These are phyloP conservation scores for Aethina tumida DNA, from an alignment of 1,140 invertebrate species.

Conservation along the genomic window DNA sequence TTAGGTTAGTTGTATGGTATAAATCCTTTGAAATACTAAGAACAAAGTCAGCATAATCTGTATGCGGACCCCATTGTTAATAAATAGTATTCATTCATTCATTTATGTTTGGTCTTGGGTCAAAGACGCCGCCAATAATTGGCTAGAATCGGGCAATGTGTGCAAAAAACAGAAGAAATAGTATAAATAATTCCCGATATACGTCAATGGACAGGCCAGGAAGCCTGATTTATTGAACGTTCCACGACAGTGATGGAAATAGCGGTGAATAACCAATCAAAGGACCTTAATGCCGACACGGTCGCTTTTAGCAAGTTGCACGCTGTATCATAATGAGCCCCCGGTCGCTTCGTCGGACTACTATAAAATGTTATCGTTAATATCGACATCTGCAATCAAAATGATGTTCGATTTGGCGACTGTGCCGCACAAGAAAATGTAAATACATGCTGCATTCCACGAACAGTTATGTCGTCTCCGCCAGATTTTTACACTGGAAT, in stretches of 20 bases:
- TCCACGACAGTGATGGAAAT: constrained; percentile 25
- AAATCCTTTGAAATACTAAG: constrained; percentile 6
- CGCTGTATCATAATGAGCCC: constrained; percentile 16
- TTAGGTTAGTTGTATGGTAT: constrained; percentile 5
- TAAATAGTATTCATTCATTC: too few relatives aligned
- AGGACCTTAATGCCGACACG: constrained; percentile 11
- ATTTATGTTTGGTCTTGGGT: constrained; percentile 1
- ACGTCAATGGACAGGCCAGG: constrained; percentile 13
- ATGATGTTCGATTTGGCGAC: too few relatives aligned
- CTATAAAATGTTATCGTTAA: constrained; percentile 15
- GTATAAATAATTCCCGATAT: constrained; percentile 20
- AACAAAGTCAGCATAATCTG: constrained; percentile 6
- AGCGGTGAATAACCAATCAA: constrained; percentile 28
- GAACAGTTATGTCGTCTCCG: too few relatives aligned
- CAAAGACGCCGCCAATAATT: constrained; percentile 19
- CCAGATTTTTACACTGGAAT: too few relatives aligned
- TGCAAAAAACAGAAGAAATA: constrained; percentile 17
- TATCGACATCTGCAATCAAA: constrained; percentile 16
- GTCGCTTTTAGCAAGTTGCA: constrained; percentile 10
- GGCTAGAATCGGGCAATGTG: constrained; percentile 11
- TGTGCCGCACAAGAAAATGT: too few relatives aligned
- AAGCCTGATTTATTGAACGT: constrained; percentile 21
- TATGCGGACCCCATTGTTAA: constrained; percentile 6
- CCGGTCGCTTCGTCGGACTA: not conserved
- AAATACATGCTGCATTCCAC: too few relatives aligned